A percentile compares a stretch with the other conserved stretches of the same genome.
Evolutionary conservation across 2,113 vertebrate species (phyloP).

Genomic region (Zonotrichia leucophrys): DNA sequence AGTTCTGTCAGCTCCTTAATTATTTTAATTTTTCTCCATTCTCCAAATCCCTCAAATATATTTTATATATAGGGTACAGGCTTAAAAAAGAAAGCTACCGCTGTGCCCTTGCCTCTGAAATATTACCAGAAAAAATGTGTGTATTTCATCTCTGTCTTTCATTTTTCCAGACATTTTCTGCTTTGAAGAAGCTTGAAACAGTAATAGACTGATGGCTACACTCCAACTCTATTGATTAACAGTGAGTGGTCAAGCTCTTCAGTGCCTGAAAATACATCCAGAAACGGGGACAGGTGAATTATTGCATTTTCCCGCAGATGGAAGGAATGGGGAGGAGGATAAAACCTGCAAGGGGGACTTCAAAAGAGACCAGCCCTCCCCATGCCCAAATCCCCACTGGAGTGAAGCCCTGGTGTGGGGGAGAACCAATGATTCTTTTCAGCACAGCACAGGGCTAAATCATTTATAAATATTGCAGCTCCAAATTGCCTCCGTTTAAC

Average conservation of each 20-base stretch:
- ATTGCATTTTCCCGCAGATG: background rate
- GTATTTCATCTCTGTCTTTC: slow-evolving; percentile 57
- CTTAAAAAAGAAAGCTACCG: slow-evolving; percentile 35
- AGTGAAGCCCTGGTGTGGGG: background rate
- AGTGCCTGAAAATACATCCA: slow-evolving; percentile 16
- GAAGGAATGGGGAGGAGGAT: background rate
- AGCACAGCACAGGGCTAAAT: background rate
- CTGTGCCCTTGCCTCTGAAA: slow-evolving; percentile 58
- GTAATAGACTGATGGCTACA: slow-evolving; percentile 47
- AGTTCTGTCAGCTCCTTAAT: slow-evolving; percentile 49
- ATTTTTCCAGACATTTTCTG: slow-evolving; percentile 20
- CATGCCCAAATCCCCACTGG: background rate
- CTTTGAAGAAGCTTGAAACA: slow-evolving; percentile 51
- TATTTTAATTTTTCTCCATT: slow-evolving; percentile 52
- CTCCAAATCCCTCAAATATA: slow-evolving; percentile 49
- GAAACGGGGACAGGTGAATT: background rate
- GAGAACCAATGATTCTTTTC: background rate
- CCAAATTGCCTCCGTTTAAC: background rate
- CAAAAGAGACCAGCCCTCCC: background rate
- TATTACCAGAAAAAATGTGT: slow-evolving; percentile 33
- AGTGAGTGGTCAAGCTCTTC: slow-evolving; percentile 30
- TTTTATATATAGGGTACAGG: slow-evolving; percentile 30
- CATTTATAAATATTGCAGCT: background rate
- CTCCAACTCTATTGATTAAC: slow-evolving; percentile 54
- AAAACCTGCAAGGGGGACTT: background rate